A percentile compares a stretch with the other conserved stretches of the same genome.
phyloP scores from a whole-genome alignment of 2,888 invertebrate species.

The Synergus itoensis region DNA sequence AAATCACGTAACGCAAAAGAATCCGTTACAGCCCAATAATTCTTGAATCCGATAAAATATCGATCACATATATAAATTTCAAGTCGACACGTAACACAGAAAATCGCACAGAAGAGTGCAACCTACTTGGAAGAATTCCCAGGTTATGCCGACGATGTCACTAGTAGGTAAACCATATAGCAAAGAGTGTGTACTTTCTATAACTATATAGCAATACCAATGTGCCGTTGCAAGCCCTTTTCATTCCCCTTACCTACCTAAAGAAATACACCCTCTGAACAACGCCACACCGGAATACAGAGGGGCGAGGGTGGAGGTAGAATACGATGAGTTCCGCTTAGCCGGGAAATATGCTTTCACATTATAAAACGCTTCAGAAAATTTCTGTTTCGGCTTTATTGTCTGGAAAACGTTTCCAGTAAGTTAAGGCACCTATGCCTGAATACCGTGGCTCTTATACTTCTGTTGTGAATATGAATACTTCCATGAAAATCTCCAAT shows the following conservation, averaged over 20 bases:
- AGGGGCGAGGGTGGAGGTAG: slow-evolving; percentile 40
- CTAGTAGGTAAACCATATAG: slow-evolving; percentile 46
- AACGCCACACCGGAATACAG: slow-evolving; percentile 49
- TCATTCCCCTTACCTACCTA: slow-evolving; percentile 47
- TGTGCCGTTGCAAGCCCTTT: slow-evolving; percentile 48
- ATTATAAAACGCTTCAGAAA: slow-evolving; percentile 64
- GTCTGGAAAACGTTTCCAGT: slow-evolving; percentile 58
- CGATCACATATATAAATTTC: slow-evolving; percentile 12
- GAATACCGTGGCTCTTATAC: slow-evolving; percentile 32
- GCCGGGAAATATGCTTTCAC: slow-evolving; percentile 62
- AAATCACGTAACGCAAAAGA: no score
- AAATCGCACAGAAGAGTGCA: slow-evolving; percentile 63
- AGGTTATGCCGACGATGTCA: slow-evolving; percentile 54
- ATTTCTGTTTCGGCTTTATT: slow-evolving; percentile 64
- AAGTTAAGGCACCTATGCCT: slow-evolving; percentile 39
- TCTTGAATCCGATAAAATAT: slow-evolving; percentile 3
- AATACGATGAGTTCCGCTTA: slow-evolving; percentile 55
- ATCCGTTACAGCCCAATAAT: no score
- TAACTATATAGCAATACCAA: slow-evolving; percentile 33
- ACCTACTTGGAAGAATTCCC: slow-evolving; percentile 70
- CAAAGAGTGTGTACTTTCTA: background rate
- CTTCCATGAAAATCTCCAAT: slow-evolving; percentile 4
- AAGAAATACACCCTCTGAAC: slow-evolving; percentile 47
- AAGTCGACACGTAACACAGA: slow-evolving; percentile 47
- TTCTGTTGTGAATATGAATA: slow-evolving; percentile 16